phyloP scores from a whole-genome alignment of 2,113 vertebrate species.

The Donacobius atricapilla region DNA sequence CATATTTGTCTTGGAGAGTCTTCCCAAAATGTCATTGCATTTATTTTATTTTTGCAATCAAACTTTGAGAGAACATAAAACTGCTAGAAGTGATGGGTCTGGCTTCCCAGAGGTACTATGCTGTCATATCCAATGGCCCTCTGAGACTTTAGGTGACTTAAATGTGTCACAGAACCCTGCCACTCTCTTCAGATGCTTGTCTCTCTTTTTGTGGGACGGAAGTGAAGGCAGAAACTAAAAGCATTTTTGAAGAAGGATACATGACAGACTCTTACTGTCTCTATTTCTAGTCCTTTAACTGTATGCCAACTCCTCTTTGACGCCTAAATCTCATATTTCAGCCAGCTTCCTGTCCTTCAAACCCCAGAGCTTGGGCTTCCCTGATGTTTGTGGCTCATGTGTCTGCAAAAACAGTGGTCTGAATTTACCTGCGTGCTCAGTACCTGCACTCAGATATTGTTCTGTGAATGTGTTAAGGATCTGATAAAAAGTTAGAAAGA shows the following conservation, averaged over 20 bases:
- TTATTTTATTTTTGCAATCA: background rate
- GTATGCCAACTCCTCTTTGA: background rate
- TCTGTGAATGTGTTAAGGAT: background rate
- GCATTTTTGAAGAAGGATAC: background rate
- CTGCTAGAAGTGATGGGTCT: background rate
- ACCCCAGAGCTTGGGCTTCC: background rate
- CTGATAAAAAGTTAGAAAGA: background rate
- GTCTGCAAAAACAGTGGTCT: background rate
- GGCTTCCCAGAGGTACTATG: background rate
- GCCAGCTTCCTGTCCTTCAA: background rate
- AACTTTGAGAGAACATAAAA: background rate
- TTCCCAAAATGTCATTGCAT: background rate
- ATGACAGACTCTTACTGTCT: background rate
- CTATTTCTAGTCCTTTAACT: background rate
- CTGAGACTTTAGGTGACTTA: slow-evolving; percentile 18
- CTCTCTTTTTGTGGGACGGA: background rate
- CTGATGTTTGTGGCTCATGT: background rate
- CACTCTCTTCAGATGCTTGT: background rate
- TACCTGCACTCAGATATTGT: background rate
- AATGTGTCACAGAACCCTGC: background rate
- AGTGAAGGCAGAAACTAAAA: background rate
- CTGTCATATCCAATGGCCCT: background rate
- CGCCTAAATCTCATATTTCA: background rate
- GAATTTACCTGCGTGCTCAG: background rate
- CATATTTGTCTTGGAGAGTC: background rate